Evolutionary conservation across 2,113 vertebrate species (phyloP), one percentile per base, ranked within the genome.

Genomic region (Elgaria multicarinata): DNA sequence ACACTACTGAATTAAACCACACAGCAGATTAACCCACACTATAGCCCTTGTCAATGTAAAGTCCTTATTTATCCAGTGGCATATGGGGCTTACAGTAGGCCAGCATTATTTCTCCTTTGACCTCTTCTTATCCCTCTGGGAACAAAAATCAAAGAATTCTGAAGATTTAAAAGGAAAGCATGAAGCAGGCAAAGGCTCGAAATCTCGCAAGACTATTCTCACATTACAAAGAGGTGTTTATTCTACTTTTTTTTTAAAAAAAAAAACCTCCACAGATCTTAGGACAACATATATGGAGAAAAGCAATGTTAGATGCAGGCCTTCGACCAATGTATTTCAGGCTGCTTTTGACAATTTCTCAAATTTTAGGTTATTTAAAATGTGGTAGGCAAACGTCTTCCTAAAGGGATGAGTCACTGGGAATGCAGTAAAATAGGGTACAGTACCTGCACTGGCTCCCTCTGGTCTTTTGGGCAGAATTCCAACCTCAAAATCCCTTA

Each of bases 1-100:
- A 44, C 69, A 67, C 36, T 87, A 50, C 91, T 90, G 91, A 93
- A 95, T 74, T 92, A 94, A 95, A 87, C 6, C 94, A 28, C 80
- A 67, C 26, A 85, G 50, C 12, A 93, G 31, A 92, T 76, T 91
- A 90, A 31, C 86, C 89, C 62, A 92, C 82, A 86, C 58, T 67
- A 77, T 50, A 92, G 89, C 4, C 75, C 91, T 89, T 91, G 88
- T 90, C 95, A 94, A 85, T 94, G 76, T 39, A 88, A 88, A 76
- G 67, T 88, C 92, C 89, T 92, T 72, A 90, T 89, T 90, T 89
- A 92, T 46, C 87, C 2, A 5, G 13, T 89, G 90, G 94, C 90
- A 92, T 75, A 66, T 91, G 89, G 50, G 20, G 74, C 93, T 95
- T 88, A 92, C 74, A 89, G 91, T 93, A 82, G 72, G 87, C 36